A percentile compares a stretch with the other conserved stretches of the same genome.
These are phyloP conservation scores for Eucidaris tribuloides DNA, from an alignment of 35 echinoderm and acorn worm species.

Conservation along the genomic window DNA sequence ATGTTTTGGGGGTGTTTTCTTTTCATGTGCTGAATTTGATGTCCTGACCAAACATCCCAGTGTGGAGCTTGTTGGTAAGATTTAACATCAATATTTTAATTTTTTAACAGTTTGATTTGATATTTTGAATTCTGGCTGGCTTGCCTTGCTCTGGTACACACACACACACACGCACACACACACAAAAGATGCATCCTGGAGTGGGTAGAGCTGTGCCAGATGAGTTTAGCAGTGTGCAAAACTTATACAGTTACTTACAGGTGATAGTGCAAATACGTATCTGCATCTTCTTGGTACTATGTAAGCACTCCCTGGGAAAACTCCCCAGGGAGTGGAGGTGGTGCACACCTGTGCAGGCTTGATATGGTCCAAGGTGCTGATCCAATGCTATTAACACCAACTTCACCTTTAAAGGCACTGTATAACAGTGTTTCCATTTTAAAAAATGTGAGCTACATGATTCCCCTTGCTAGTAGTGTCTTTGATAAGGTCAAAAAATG, in stretches of 20 bases:
- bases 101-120: neutral
- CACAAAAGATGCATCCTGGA: neutral
- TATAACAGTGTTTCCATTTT: too few relatives aligned
- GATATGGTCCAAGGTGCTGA: too few relatives aligned
- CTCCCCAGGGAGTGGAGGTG: too few relatives aligned
- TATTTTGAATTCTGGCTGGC: neutral
- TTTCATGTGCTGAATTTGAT: neutral
- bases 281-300: too few relatives aligned
- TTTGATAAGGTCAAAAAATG: too few relatives aligned
- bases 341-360: too few relatives aligned
- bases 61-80: conserved; percentile 91
- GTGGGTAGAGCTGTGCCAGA: neutral
- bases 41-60: neutral
- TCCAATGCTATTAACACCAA: too few relatives aligned
- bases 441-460: too few relatives aligned
- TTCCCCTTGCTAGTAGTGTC: too few relatives aligned
- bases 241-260: neutral
- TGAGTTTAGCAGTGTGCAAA: neutral
- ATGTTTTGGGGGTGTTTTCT: conserved; percentile 19
- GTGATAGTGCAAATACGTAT: neutral
- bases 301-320: too few relatives aligned
- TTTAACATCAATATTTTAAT: neutral
- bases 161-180: neutral
- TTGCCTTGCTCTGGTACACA: neutral
- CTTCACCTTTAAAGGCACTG: too few relatives aligned